phyloP scores from a whole-genome alignment of 2,888 invertebrate species.

The Gastrophysa polygoni region DNA sequence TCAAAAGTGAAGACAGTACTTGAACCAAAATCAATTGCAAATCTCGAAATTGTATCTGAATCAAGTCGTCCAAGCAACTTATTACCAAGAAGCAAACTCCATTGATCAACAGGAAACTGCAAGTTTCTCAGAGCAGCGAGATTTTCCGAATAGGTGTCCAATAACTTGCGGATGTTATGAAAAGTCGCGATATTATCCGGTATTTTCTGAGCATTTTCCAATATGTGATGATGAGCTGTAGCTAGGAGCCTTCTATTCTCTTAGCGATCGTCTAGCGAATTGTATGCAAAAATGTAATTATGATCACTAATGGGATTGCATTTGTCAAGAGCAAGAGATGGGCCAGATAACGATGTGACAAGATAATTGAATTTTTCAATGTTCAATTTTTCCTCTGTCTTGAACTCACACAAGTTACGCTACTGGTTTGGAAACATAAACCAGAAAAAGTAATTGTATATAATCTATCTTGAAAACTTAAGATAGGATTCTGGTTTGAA shows the following conservation, averaged over 20 bases:
- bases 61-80: constrained; percentile 4
- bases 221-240: background rate
- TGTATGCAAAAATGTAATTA: constrained; percentile 4
- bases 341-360: background rate
- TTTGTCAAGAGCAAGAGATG: background rate
- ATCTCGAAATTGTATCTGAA: background rate
- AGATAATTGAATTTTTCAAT: constrained; percentile 8
- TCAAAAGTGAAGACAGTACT: background rate
- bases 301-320: background rate
- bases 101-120: constrained; percentile 3
- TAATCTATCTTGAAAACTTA: no score
- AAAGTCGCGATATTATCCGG: background rate
- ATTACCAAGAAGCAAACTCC: constrained; percentile 8
- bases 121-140: constrained; percentile 11
- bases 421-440: no score
- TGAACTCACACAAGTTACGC: no score
- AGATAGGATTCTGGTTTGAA: no score
- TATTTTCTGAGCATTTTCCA: background rate
- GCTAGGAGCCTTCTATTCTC: constrained; percentile 5
- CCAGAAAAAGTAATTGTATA: no score
- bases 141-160: constrained; percentile 9
- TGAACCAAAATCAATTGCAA: background rate
- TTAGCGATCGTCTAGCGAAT: background rate
- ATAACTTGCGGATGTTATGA: background rate
- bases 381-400: background rate